Base-by-base conservation (phyloP, 2,113 vertebrate species). In the Todiramphus saurophagus region DNA sequence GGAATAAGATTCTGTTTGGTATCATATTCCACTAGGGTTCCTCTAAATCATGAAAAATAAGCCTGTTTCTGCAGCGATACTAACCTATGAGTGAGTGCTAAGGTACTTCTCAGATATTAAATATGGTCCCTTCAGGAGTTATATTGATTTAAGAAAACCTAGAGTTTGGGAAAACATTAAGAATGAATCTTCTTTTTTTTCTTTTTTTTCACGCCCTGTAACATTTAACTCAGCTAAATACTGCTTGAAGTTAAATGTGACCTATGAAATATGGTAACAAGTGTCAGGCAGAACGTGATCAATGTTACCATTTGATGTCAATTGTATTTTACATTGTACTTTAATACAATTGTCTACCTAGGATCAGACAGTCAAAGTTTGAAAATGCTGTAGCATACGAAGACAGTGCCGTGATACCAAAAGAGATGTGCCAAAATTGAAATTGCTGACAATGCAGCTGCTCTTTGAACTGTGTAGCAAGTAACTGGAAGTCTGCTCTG, bases 101-200 rank as follows among this genome's bases (percentile, higher is more conserved):
- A 87, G 70, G 78, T 95, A 94, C 35, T 95, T 95, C 83, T 91
- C 64, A 84, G 91, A 86, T 83, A 96, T 93, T 96, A 95, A 95
- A 94, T 50, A 89, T 39, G 68, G 77, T 64, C 81, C n/a, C 39
- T 94, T 93, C 83, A 94, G 93, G 76, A 73, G 28, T 78, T 82
- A 94, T 75, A 96, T 8, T 93, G 94, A 97, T 95, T 95, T 93
- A 96, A 76, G 50, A 89, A 97, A 81, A 89, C 59, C 48, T 63
- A 85, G 73, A 96, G 75, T 96, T 89, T 69, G 79, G 89, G 76
- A 96, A 91, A 96, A 95, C 96, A 97, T 76, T 92, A 96, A 95
- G 64, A 81, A 90, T 95, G 35, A 95, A 98, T 89, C 89, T 85
- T 97, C 93, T 94, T 53, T 95, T 96, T 96, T 96, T 83, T 96